Percentiles rank a stretch among this genome's conserved stretches.
These are phyloP conservation scores for Spodoptera litura DNA, from an alignment of 1,140 invertebrate genomes.

Conservation along the genomic window DNA sequence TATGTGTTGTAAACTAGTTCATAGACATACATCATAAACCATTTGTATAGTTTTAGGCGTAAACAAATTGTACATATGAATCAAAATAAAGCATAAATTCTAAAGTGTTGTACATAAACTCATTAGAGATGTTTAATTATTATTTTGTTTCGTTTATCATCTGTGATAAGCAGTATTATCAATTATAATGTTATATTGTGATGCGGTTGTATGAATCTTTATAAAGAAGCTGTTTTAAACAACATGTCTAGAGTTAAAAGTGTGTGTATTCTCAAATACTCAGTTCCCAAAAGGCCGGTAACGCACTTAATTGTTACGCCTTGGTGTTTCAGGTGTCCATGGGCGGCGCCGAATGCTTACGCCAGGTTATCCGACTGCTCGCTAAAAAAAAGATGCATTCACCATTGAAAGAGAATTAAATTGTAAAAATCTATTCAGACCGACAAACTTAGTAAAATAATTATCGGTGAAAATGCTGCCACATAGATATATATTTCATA, in stretches of 20 bases:
- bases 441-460: no score
- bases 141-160: slow-evolving; percentile 66
- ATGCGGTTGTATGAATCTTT: slow-evolving; percentile 10
- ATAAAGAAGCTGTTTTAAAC: no score
- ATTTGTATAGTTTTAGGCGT: slow-evolving; percentile 57
- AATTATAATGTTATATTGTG: slow-evolving; percentile 57
- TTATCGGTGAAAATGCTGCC: no score
- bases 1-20: slow-evolving; percentile 46
- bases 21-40: slow-evolving; percentile 33
- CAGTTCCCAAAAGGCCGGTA: no score
- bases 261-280: no score
- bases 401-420: no score
- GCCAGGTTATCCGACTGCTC: no score
- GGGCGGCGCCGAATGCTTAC: no score
- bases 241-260: no score
- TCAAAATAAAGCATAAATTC: slow-evolving; percentile 79
- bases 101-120: slow-evolving; percentile 69
- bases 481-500: not conserved
- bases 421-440: no score
- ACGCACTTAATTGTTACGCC: no score
- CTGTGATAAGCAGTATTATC: slow-evolving; percentile 67
- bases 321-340: no score
- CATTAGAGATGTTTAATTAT: slow-evolving; percentile 53
- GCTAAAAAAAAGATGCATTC: not conserved
- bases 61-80: slow-evolving; percentile 65